phyloP scores from a whole-genome alignment of 2,888 invertebrate genomes.

The Synanthedon myopaeformis region DNA sequence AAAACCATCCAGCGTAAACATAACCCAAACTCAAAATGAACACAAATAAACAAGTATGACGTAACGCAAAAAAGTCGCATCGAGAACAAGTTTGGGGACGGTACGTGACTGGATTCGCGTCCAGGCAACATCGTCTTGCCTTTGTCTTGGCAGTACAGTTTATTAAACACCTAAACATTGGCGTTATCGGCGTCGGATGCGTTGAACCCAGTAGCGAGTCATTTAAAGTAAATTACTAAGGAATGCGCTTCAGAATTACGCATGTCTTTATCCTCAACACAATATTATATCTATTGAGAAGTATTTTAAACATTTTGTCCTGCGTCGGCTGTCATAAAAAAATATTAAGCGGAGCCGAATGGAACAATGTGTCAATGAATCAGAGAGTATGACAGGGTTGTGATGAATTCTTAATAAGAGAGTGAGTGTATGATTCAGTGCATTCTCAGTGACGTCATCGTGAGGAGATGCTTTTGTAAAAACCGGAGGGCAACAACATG shows the following conservation, averaged over 20 bases:
- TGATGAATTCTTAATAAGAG: slow-evolving; percentile 40
- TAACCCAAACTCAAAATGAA: slow-evolving; percentile 15
- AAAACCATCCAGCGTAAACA: slow-evolving; percentile 53
- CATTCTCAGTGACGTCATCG: slow-evolving; percentile 53
- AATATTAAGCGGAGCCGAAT: slow-evolving; percentile 23
- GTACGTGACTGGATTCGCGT: slow-evolving; percentile 4
- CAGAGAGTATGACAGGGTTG: slow-evolving; percentile 36
- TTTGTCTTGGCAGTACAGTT: not conserved
- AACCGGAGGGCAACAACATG: slow-evolving; percentile 39
- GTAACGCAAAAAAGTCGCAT: slow-evolving; percentile 9
- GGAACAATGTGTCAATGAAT: slow-evolving; percentile 40
- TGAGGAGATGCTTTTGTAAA: slow-evolving; percentile 36
- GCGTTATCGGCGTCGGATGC: slow-evolving; percentile 28
- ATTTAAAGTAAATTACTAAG: slow-evolving; percentile 22
- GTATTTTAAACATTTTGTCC: slow-evolving; percentile 10
- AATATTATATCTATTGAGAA: slow-evolving; percentile 3
- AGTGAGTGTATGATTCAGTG: slow-evolving; percentile 35
- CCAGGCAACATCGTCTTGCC: not conserved
- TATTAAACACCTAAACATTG: slow-evolving; percentile 9
- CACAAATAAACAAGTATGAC: slow-evolving; percentile 11
- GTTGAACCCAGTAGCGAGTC: slow-evolving; percentile 21
- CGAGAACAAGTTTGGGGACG: slow-evolving; percentile 4
- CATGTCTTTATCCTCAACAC: slow-evolving; percentile 4
- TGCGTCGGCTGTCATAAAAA: slow-evolving; percentile 24
- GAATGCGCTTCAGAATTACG: slow-evolving; percentile 19